phyloP scores from a whole-genome alignment of 1,140 invertebrate species.

The Drosophila mayri region DNA sequence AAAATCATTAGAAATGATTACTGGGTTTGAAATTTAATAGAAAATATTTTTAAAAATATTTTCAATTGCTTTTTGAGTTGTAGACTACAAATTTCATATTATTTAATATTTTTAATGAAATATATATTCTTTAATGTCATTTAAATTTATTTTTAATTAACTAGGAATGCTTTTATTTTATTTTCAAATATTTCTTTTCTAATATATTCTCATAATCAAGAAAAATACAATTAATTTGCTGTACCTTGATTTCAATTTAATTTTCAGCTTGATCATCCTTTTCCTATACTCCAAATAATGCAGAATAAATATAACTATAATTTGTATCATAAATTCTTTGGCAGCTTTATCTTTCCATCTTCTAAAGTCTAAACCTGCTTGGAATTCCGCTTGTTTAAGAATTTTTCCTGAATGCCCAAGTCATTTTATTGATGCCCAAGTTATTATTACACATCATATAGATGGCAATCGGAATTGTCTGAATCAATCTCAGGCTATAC shows the following conservation, averaged over 20 bases:
- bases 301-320: conserved; percentile 9
- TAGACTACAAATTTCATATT: neutral
- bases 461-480: conserved; percentile 41
- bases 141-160: too few species aligned
- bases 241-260: neutral
- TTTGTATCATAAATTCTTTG: conserved; percentile 29
- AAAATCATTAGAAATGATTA: neutral
- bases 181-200: too few species aligned
- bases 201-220: neutral
- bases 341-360: conserved; percentile 9
- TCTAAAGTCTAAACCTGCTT: neutral
- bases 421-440: conserved; percentile 29
- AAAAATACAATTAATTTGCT: neutral
- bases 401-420: conserved; percentile 23
- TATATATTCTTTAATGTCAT: too few species aligned
- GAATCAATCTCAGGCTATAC: conserved; percentile 24
- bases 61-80: neutral
- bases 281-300: neutral
- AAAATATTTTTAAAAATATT: neutral
- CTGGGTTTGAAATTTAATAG: neutral
- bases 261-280: neutral
- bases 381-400: conserved; percentile 6
- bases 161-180: too few species aligned
- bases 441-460: conserved; percentile 43
- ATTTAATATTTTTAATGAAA: too few species aligned